Evolutionary conservation across 1,140 invertebrate genomes (phyloP).

Genomic region (Pachyrhynchus sulphureomaculatus): DNA sequence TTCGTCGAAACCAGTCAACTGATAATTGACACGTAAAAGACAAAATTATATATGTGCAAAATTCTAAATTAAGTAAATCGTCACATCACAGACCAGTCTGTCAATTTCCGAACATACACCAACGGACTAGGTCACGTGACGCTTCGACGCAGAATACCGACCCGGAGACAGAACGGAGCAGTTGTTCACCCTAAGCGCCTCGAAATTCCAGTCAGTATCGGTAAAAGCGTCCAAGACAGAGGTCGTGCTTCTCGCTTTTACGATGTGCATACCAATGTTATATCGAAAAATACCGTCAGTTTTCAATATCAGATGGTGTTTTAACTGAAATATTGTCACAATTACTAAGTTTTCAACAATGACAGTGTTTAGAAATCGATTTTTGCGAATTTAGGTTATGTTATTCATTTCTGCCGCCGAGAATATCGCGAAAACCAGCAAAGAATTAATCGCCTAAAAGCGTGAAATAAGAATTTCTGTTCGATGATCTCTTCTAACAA

Average conservation of each 20-base stretch:
- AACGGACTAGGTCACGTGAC: conserved; percentile 1
- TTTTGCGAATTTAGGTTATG: conserved; percentile 9
- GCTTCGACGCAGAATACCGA: conserved; percentile 9
- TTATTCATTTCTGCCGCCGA: neutral
- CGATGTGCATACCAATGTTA: conserved; percentile 17
- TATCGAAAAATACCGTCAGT: conserved; percentile 9
- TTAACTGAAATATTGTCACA: conserved; percentile 8
- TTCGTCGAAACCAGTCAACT: too few species aligned
- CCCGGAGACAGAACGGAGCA: conserved; percentile 14
- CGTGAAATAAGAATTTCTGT: too few species aligned
- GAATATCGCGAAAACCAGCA: neutral
- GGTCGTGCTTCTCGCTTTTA: conserved; percentile 1
- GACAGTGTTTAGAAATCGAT: neutral
- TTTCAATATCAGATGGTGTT: neutral
- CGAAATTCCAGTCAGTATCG: conserved; percentile 16
- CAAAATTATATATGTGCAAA: too few species aligned
- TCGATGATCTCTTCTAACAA: too few species aligned
- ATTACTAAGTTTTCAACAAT: neutral
- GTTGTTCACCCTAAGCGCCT: conserved; percentile 19
- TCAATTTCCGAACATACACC: too few species aligned
- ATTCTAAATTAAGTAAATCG: too few species aligned
- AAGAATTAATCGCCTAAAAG: too few species aligned
- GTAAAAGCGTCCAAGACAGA: neutral
- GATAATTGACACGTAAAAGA: too few species aligned
- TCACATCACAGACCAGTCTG: too few species aligned